Conservation (phyloP, 2,113 vertebrate species). For the Lipophrys pholis region DNA sequence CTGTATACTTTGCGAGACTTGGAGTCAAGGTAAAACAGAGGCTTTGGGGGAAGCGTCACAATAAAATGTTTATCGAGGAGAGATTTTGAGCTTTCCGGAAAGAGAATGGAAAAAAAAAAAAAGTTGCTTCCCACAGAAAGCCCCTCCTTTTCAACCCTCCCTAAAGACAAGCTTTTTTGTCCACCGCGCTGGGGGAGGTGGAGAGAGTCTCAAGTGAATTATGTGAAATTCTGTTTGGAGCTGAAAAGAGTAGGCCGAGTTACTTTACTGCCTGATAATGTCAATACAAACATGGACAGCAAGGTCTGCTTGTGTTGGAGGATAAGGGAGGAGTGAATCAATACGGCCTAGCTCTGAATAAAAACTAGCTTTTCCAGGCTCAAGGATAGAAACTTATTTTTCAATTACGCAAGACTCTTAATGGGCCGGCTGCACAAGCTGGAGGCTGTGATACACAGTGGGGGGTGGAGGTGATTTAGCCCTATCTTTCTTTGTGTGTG, state of each 20-base stretch:
- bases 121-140: slow-evolving; percentile 5
- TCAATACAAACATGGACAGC: slow-evolving; percentile 39
- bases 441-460: slow-evolving; percentile 38
- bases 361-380: slow-evolving; percentile 38
- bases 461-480: slow-evolving; percentile 38
- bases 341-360: slow-evolving; percentile 35
- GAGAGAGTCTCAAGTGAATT: slow-evolving; percentile 2
- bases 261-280: slow-evolving; percentile 24
- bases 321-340: slow-evolving; percentile 32
- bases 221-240: slow-evolving; percentile 43
- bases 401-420: slow-evolving; percentile 52
- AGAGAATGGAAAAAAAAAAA: background rate
- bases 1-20: background rate
- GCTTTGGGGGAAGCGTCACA: background rate
- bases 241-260: slow-evolving; percentile 20
- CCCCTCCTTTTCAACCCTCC: background rate
- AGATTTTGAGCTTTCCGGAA: background rate
- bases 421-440: slow-evolving; percentile 32
- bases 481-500: slow-evolving; percentile 23
- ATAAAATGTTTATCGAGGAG: background rate
- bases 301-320: slow-evolving; percentile 23
- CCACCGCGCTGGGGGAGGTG: too few relatives aligned
- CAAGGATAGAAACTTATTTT: slow-evolving; percentile 48
- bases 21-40: slow-evolving; percentile 15
- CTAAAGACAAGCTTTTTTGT: background rate